These are phyloP conservation scores for Formica selysi DNA, from an alignment of 1,140 invertebrate genomes.

Conservation along the genomic window DNA sequence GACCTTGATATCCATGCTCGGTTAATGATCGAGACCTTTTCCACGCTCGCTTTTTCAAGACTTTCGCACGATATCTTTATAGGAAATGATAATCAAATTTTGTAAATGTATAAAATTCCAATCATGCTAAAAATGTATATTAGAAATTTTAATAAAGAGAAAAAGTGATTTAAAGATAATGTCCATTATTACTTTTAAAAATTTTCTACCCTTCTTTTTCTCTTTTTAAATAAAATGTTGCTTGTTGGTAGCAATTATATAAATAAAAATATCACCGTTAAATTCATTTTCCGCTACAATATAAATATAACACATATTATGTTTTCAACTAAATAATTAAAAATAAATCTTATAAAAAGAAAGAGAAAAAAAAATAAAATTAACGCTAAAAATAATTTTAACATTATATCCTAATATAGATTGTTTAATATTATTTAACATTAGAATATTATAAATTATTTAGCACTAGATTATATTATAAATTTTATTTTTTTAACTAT, in stretches of 20 bases:
- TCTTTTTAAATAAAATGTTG: background rate
- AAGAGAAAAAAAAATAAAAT: background rate
- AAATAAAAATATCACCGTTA: background rate
- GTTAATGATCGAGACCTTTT: conserved; percentile 57
- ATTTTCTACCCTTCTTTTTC: background rate
- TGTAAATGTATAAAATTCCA: background rate
- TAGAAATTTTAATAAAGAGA: background rate
- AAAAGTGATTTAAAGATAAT: background rate
- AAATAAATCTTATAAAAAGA: too few relatives aligned
- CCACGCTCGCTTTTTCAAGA: conserved; percentile 7
- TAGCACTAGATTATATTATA: background rate
- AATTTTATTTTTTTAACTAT: background rate
- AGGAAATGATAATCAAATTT: background rate
- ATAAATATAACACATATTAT: background rate
- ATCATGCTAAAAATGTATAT: background rate
- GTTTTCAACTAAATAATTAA: background rate
- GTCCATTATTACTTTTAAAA: background rate
- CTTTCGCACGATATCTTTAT: too few relatives aligned
- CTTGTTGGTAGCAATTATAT: background rate
- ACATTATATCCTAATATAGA: too few relatives aligned
- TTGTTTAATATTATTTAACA: too few relatives aligned
- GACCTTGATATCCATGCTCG: conserved; percentile 60
- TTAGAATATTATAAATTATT: too few relatives aligned
- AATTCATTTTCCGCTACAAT: background rate
- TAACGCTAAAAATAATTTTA: background rate